A percentile compares a stretch with the other conserved stretches of the same genome.
These are phyloP conservation scores for Drosophila mayri DNA, from an alignment of 1,140 invertebrate species.

Conservation along the genomic window DNA sequence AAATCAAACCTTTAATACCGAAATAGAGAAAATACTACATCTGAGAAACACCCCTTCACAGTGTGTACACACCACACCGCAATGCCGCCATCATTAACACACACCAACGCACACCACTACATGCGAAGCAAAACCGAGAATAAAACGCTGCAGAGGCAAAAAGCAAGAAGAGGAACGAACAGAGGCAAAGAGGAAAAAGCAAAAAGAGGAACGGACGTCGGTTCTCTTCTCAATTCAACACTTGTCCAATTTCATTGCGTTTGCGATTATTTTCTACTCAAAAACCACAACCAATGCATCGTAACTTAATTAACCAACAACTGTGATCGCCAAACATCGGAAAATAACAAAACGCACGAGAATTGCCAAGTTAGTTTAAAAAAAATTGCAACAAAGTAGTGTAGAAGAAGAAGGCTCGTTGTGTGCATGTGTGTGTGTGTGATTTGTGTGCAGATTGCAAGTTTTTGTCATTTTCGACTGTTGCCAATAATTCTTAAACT, in stretches of 20 bases:
- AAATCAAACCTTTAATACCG: neutral
- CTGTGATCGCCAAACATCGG: constrained; percentile 79
- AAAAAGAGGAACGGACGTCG: constrained; percentile 6
- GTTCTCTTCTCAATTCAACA: constrained; percentile 78
- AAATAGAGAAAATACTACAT: neutral
- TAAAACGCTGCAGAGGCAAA: constrained; percentile 7
- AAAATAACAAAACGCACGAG: constrained; percentile 62
- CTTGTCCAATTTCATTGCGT: constrained; percentile 84
- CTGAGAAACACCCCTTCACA: neutral
- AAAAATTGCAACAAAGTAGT: constrained; percentile 75
- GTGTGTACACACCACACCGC: neutral
- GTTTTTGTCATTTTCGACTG: constrained; percentile 20
- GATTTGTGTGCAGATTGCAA: constrained; percentile 28
- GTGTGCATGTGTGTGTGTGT: constrained; percentile 42
- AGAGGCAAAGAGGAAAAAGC: constrained; percentile 7
- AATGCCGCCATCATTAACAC: constrained; percentile 2
- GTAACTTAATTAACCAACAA: constrained; percentile 75
- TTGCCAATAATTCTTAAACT: constrained; percentile 6
- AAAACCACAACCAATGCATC: constrained; percentile 74
- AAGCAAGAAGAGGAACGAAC: constrained; percentile 7
- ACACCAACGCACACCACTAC: constrained; percentile 1
- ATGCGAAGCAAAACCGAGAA: neutral
- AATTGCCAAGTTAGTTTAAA: constrained; percentile 77
- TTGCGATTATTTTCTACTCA: constrained; percentile 81
- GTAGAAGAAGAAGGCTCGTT: constrained; percentile 55